A percentile compares a stretch with the other conserved stretches of the same genome.
Conservation (phyloP, 1,140 invertebrate genomes). For the Brachionus sp. region DNA sequence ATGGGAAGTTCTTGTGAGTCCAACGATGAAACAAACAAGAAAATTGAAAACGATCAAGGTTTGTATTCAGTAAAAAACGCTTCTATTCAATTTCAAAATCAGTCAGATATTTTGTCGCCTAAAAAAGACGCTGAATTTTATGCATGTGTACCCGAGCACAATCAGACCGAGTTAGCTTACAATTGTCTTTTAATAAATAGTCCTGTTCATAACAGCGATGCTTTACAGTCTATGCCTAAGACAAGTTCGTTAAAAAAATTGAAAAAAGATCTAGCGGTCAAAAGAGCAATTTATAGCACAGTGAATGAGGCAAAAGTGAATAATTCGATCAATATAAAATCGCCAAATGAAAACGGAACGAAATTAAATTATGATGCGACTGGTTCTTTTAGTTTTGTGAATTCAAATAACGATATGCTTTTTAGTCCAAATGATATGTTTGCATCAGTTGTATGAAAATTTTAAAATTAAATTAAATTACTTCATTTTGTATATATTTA, state of each 20-base stretch:
- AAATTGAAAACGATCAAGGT: background rate
- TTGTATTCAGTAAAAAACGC: constrained; percentile 23
- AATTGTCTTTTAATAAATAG: background rate
- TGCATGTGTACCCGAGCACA: background rate
- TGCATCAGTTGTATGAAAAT: constrained; percentile 26
- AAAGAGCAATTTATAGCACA: background rate
- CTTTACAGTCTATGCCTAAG: background rate
- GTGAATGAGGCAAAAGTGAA: background rate
- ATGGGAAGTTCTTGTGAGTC: background rate
- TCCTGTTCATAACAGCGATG: background rate
- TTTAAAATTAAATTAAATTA: background rate
- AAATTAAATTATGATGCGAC: background rate
- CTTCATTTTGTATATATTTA: constrained; percentile 25
- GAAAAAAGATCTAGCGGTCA: constrained; percentile 21
- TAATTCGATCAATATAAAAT: background rate
- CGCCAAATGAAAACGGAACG: background rate
- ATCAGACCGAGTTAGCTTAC: background rate
- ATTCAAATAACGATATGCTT: background rate
- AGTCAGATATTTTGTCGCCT: background rate
- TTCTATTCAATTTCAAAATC: constrained; percentile 31
- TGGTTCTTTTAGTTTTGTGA: constrained; percentile 23
- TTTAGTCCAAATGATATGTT: constrained; percentile 32
- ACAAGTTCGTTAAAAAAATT: constrained; percentile 17
- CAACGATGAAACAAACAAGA: background rate
- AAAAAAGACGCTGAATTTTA: background rate